Conservation (phyloP, 2,797 vertebrate genomes). For the Sebastes minor region DNA sequence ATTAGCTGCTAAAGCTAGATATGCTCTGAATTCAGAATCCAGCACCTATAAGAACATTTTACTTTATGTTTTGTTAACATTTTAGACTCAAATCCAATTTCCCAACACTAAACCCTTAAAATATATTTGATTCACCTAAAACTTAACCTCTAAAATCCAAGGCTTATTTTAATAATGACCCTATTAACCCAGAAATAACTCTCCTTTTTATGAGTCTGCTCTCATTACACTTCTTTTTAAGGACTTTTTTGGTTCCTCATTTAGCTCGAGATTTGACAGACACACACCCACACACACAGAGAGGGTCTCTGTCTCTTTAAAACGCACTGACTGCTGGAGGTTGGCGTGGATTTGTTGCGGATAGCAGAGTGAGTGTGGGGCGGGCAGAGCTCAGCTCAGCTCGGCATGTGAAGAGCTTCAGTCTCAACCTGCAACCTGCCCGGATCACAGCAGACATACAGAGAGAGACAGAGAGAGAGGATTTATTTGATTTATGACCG, state of each 20-base stretch:
- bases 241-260: not conserved
- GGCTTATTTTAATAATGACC: not conserved
- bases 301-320: conserved; percentile 73
- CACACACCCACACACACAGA: not conserved
- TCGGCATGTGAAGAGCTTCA: conserved; percentile 47
- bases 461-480: not conserved
- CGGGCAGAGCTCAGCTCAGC: not conserved
- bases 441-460: conserved; percentile 3
- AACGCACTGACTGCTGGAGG: conserved; percentile 55
- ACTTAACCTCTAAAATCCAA: not conserved
- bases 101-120: not conserved
- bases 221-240: not conserved
- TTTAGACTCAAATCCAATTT: not conserved
- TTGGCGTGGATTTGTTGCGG: conserved; percentile 65
- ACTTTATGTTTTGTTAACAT: not conserved
- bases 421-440: conserved; percentile 14
- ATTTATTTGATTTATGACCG: conserved; percentile 36
- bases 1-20: no score
- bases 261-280: not conserved
- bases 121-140: not conserved
- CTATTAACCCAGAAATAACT: not conserved
- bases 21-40: no score
- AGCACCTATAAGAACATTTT: not conserved
- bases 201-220: not conserved
- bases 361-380: conserved; percentile 33